These are phyloP conservation scores for Balaeniceps rex DNA, from an alignment of 2,113 vertebrate species.

Conservation along the genomic window DNA sequence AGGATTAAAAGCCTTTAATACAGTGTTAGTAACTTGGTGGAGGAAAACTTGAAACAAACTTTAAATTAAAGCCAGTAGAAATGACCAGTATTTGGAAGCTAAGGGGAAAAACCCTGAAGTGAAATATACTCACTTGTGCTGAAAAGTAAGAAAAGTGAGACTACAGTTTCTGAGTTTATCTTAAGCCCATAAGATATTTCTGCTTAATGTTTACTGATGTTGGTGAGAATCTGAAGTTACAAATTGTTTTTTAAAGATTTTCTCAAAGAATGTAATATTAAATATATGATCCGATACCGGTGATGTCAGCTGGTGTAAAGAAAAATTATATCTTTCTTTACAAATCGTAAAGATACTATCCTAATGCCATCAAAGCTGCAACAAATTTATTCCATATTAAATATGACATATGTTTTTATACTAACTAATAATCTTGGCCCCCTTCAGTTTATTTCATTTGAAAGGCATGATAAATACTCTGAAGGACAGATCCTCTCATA, in stretches of 20 bases:
- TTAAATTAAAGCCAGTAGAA: background rate
- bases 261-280: background rate
- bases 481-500: background rate
- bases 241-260: background rate
- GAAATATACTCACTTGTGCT: background rate
- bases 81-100: background rate
- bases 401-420: background rate
- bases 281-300: background rate
- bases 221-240: background rate
- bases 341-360: background rate
- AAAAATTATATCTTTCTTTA: background rate
- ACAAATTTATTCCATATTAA: background rate
- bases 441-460: background rate
- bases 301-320: background rate
- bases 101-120: accelerated
- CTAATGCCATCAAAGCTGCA: background rate
- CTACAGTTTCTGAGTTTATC: background rate
- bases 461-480: background rate
- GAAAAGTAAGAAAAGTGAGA: background rate
- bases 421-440: background rate
- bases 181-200: background rate
- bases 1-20: background rate
- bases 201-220: background rate
- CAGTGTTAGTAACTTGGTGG: background rate
- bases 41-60: background rate